Evolutionary conservation across 2,113 vertebrate species (phyloP).

Genomic region (Hyperopisus bebe): DNA sequence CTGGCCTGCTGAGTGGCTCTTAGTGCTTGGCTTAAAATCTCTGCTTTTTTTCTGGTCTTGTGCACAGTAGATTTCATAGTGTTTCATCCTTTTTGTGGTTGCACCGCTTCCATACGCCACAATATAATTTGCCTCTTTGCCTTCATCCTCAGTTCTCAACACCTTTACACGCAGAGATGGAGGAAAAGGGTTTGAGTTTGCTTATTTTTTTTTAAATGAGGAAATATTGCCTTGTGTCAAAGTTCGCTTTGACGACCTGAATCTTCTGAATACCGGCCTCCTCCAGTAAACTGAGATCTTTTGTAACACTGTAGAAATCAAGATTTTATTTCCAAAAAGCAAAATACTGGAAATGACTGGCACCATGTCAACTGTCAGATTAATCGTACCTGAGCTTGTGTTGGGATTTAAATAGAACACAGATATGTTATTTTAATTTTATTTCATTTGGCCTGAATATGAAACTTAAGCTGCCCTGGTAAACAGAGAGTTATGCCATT

Average conservation of each 20-base stretch:
- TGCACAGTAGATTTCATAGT: neutral
- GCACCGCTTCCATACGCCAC: neutral
- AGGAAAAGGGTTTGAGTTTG: neutral
- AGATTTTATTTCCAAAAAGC: conserved; percentile 54
- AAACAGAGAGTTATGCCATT: conserved; percentile 69
- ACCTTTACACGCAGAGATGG: neutral
- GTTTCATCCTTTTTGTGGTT: neutral
- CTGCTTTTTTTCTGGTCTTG: neutral
- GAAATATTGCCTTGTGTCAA: neutral
- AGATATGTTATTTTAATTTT: conserved; percentile 71
- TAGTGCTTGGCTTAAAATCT: neutral
- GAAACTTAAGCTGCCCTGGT: conserved; percentile 60
- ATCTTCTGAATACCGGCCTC: neutral
- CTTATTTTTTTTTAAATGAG: neutral
- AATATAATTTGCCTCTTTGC: neutral
- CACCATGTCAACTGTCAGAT: conserved; percentile 60
- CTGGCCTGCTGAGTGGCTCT: neutral
- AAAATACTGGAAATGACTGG: conserved; percentile 55
- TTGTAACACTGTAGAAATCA: conserved; percentile 4
- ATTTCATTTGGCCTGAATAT: conserved; percentile 64
- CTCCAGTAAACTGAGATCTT: conserved; percentile 7
- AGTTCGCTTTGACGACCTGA: neutral
- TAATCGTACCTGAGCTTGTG: conserved; percentile 49
- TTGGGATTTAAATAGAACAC: conserved; percentile 52
- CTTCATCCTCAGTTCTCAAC: neutral